These are phyloP conservation scores for Bucco capensis DNA, from an alignment of 2,113 vertebrate genomes.

Conservation along the genomic window DNA sequence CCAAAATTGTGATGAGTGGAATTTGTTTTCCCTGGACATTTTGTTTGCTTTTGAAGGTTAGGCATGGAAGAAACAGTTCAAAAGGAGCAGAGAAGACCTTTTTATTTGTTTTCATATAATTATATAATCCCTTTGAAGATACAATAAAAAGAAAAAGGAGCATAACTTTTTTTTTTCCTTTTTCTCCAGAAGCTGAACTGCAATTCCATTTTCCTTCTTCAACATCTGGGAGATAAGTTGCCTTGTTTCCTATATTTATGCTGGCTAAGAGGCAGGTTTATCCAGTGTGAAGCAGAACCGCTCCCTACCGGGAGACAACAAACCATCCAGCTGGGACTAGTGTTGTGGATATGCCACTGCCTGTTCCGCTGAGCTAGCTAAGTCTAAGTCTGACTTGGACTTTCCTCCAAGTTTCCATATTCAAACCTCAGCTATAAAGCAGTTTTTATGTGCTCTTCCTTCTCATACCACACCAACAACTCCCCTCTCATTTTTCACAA, in stretches of 20 bases:
- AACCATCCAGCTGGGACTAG: background rate
- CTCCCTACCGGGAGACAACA: background rate
- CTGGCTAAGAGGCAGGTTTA: background rate
- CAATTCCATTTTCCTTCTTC: background rate
- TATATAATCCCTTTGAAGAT: background rate
- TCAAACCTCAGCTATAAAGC: background rate
- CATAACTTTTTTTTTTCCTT: background rate
- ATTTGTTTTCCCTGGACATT: conserved; percentile 2
- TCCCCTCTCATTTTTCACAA: background rate
- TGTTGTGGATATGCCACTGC: background rate
- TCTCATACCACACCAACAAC: background rate
- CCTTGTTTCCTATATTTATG: background rate
- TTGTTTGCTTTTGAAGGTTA: background rate
- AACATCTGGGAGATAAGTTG: background rate
- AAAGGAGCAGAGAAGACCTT: background rate
- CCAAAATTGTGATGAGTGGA: background rate
- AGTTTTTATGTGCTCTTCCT: background rate
- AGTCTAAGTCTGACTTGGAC: background rate
- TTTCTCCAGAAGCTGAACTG: background rate
- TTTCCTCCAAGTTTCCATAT: background rate
- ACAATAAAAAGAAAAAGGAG: background rate
- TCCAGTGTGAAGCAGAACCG: background rate
- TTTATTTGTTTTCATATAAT: background rate
- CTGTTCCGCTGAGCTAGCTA: background rate
- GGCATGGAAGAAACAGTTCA: background rate